phyloP scores from a whole-genome alignment of 2,888 invertebrate genomes.

The Phyto melanocephala region DNA sequence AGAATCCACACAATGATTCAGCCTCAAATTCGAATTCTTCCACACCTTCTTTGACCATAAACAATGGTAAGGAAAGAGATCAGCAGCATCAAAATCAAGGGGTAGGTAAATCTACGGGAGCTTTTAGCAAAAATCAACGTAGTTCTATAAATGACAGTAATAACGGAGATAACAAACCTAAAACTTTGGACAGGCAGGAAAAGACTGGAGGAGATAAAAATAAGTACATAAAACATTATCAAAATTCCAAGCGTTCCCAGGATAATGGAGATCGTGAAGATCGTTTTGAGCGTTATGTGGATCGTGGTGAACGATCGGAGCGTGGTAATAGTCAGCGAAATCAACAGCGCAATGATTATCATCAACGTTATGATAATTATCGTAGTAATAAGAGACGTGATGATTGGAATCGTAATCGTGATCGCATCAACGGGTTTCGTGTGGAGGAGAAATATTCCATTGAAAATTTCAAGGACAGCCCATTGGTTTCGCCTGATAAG shows the following conservation, averaged over 20 bases:
- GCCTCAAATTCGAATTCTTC: conserved; percentile 58
- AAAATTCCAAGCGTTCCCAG: conserved; percentile 46
- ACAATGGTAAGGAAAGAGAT: conserved; percentile 3
- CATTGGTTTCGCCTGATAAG: conserved; percentile 75
- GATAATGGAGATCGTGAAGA: conserved; percentile 61
- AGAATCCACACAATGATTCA: conserved; percentile 46
- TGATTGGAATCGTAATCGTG: conserved; percentile 77
- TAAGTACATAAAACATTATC: conserved; percentile 34
- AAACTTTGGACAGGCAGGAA: conserved; percentile 1
- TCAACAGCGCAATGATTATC: conserved; percentile 71
- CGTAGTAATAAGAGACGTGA: conserved; percentile 76
- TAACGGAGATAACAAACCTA: conserved; percentile 5
- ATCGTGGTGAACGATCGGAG: conserved; percentile 60
- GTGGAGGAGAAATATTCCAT: conserved; percentile 72
- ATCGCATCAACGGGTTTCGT: conserved; percentile 75
- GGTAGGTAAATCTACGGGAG: conserved; percentile 19
- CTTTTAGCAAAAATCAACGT: conserved; percentile 47
- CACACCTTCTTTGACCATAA: conserved; percentile 42
- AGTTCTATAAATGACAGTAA: background rate
- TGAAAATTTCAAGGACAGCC: conserved; percentile 76
- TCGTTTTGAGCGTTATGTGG: conserved; percentile 56
- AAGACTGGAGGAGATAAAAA: conserved; percentile 18
- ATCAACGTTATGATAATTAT: conserved; percentile 76
- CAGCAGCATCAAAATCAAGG: conserved; percentile 4
- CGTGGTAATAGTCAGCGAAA: conserved; percentile 64